Percentiles rank a stretch among this genome's conserved stretches.
Evolutionary conservation across 2,113 vertebrate species (phyloP).

Genomic region (Perca fluviatilis): DNA sequence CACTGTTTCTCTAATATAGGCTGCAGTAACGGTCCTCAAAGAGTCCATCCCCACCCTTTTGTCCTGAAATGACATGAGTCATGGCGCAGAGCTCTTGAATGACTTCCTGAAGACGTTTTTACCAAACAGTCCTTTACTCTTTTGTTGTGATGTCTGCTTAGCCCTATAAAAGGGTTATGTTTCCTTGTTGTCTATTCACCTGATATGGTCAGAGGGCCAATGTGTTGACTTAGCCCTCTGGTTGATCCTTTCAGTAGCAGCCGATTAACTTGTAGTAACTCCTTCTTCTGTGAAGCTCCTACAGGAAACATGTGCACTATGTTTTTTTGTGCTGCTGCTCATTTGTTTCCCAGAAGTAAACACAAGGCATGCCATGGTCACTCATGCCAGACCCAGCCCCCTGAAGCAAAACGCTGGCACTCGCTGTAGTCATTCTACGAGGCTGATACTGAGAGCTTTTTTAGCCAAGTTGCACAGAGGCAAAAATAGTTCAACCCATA

Average conservation of each 20-base stretch:
- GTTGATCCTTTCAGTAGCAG: background rate
- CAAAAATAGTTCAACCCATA: background rate
- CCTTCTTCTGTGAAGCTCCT: background rate
- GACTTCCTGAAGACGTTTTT: background rate
- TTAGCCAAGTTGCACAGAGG: background rate
- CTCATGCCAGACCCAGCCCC: constrained; percentile 2
- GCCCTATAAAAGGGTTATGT: background rate
- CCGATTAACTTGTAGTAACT: background rate
- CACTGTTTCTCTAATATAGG: background rate
- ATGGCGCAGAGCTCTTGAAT: background rate
- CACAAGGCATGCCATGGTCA: background rate
- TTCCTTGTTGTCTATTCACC: background rate
- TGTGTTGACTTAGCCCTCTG: background rate
- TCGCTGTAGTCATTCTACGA: background rate
- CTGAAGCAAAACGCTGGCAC: background rate
- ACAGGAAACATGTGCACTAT: constrained; percentile 1
- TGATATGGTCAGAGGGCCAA: background rate
- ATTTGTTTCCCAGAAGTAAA: constrained; percentile 9
- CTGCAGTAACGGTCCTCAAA: constrained; percentile 23
- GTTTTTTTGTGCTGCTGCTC: background rate
- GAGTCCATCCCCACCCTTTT: background rate
- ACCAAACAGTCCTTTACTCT: background rate
- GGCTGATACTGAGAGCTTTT: background rate
- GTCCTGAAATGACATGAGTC: constrained; percentile 24
- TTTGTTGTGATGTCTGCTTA: background rate